Conservation (phyloP, 2,888 invertebrate species). For the Patella ulyssiponensis region DNA sequence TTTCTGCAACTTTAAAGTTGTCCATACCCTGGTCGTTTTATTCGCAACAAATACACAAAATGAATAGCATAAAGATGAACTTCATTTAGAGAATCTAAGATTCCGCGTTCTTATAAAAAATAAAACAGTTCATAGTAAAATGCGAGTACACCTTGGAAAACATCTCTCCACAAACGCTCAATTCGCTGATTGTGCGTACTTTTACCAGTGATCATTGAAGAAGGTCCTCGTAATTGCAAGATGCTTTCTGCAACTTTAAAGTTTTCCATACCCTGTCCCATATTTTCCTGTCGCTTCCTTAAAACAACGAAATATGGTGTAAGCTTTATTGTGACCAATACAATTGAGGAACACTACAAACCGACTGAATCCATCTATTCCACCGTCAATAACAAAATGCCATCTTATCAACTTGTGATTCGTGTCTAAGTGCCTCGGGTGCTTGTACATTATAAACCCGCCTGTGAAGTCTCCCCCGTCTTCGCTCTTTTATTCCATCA, state of each 20-base stretch:
- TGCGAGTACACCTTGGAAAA: background rate
- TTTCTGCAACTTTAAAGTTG: constrained; percentile 34
- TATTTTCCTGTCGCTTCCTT: constrained; percentile 14
- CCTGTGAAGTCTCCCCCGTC: constrained; percentile 15
- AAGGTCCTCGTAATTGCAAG: background rate
- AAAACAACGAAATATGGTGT: constrained; percentile 30
- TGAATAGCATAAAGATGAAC: background rate
- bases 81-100: background rate
- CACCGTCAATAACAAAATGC: constrained; percentile 33
- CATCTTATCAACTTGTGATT: constrained; percentile 39
- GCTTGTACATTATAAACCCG: constrained; percentile 31
- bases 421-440: constrained; percentile 39
- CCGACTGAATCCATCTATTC: constrained; percentile 39
- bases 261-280: constrained; percentile 36
- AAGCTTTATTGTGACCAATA: constrained; percentile 32
- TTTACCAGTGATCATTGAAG: background rate
- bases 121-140: background rate
- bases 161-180: background rate
- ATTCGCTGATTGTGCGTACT: background rate
- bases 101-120: background rate
- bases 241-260: constrained; percentile 25
- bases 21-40: no score
- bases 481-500: constrained; percentile 9
- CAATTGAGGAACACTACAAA: constrained; percentile 28
- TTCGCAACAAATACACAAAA: background rate